Base-by-base conservation (phyloP, 2,113 vertebrate genomes). In the Centropus unirufus region DNA sequence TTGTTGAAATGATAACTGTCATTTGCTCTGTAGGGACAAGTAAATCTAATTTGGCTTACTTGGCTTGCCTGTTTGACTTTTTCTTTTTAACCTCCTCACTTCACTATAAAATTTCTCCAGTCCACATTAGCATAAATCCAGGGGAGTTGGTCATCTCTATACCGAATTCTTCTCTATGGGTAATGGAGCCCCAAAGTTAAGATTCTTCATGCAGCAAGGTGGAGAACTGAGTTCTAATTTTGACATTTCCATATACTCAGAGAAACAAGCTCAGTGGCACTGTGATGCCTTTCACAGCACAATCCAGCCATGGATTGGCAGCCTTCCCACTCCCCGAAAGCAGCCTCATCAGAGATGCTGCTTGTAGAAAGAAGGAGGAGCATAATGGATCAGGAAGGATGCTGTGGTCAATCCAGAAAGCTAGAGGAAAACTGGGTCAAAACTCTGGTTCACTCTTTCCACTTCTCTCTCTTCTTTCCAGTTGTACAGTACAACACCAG, bases 391-490 rank as follows among this genome's bases (percentile, higher is more conserved):
- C 20, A 40, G 44, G 44, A 73, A 72, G 7, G 24, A 49, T 44
- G 30, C 14, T 82, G 42, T 12, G 62, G n/a, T 40, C 34, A 64
- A 4, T 34, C 8, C 29, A 61, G 16, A 40, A n/a, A 46, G 5
- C 4, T 55, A 3, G 0, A 17, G 8, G 2, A 57, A 62, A 11
- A 15, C 21, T 27, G 29, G 3, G 4, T 59, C 73, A 77, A 8
- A 8, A 5, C 5, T 36, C 11, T 30, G 30, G 2, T 52, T 47
- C 59, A 81, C 12, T 40, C 12, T 21, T 22, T 18, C 12, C 11
- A 30, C 39, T 85, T 88, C 16, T 84, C 15, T 5, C 1, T 9
- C n/a, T 67, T 62, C 22, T 49, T 51, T 79, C 54, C 62, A 24
- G 12, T 13, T 46, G 4, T 19, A 6, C 16, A 19, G 27, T 8